Base-by-base conservation (phyloP, 92 coral and sea anemone genomes). In the Metridium senile region DNA sequence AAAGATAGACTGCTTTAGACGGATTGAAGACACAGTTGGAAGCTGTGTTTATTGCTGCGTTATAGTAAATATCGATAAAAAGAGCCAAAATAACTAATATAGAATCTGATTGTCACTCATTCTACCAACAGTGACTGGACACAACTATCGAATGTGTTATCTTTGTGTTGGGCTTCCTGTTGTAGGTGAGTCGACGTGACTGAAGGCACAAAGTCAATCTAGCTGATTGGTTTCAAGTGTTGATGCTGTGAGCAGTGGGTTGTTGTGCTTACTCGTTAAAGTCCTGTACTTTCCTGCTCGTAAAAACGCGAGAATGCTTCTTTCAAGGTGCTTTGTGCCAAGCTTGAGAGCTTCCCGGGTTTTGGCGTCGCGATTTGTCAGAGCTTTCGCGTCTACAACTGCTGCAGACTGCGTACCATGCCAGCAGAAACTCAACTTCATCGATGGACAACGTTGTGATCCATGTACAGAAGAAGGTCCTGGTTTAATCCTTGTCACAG, bases 381-480 rank as follows among this genome's bases (percentile, higher is more conserved):
- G 65, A 53, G 34, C 62, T 49, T 47, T 72, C 6, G 47, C 16
- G 3, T 68, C 74, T 25, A n/a, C n/a, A n/a, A n/a, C n/a, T 13
- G 49, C 49, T 39, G 8, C 49, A 4, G 74, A 74, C 26, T 28
- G 16, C 21, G 30, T 69, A 43, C 35, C 69, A 28, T 63, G 69
- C 16, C 45, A 13, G 45, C 76, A 79, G 62, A 82, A 86, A 32
- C 81, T 96, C 46, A 96, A 95, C 74, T 96, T 79, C 72, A 51
- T 96, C 21, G 81, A 87, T 70, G 99, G 99, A 9, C 76, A 78
- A 33, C 88, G 99, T 59, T 58, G 66, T 21, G 76, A 86, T 78
- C 99, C 99, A 0, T 79, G 74, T 77, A 86, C 91, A 77, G 86
- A 80, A 29, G 93, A 91, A 66, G 72, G 80, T 56, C 69, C 89